These are phyloP conservation scores for Dolomedes plantarius DNA, from an alignment of 2,888 invertebrate genomes.

Conservation along the genomic window DNA sequence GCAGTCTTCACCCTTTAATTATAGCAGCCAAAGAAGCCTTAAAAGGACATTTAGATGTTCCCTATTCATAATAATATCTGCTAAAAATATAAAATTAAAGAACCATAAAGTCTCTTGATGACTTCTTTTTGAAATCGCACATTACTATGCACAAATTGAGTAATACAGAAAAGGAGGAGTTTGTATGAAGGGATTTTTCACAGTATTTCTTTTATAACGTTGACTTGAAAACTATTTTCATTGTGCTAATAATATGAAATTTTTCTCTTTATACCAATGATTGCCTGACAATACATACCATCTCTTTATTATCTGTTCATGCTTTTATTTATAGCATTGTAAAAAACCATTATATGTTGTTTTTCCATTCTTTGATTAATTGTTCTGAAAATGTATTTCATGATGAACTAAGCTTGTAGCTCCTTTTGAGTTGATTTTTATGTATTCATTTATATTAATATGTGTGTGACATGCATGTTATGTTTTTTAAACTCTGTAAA, in stretches of 20 bases:
- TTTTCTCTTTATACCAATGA: background rate
- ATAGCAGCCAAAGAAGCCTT: constrained; percentile 85
- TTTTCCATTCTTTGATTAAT: no score
- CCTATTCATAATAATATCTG: constrained; percentile 41
- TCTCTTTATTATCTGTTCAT: no score
- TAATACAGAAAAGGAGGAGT: background rate
- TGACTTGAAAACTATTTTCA: background rate
- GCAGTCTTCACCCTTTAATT: constrained; percentile 90
- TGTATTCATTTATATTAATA: no score
- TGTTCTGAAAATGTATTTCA: no score
- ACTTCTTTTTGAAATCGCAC: constrained; percentile 3
- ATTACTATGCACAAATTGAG: constrained; percentile 15
- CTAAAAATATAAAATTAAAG: background rate
- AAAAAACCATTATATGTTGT: no score
- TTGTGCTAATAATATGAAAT: background rate
- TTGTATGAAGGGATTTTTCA: background rate
- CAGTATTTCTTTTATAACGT: background rate
- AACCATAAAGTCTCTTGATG: background rate
- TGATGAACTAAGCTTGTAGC: no score
- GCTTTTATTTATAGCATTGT: no score
- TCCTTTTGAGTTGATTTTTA: no score
- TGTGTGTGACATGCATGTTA: no score
- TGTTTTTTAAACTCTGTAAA: no score
- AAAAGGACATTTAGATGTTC: constrained; percentile 61
- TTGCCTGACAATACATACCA: background rate